Evolutionary conservation across 1,140 invertebrate genomes (phyloP).

Genomic region (Wiebesia pumilae): DNA sequence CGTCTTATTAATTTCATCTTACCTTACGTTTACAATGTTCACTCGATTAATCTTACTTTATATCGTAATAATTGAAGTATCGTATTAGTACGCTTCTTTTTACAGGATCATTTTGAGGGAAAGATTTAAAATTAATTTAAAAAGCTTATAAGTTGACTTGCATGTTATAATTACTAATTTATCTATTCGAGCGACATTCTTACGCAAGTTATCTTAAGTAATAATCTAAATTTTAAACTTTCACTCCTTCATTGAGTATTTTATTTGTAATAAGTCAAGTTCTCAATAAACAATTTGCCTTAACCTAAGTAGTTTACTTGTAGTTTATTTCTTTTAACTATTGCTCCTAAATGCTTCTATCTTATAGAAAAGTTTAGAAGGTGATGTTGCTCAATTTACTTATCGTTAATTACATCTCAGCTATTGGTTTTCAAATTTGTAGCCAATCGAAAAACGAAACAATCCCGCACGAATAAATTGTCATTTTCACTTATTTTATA

Average conservation of each 20-base stretch:
- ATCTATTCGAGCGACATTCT: neutral
- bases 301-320: neutral
- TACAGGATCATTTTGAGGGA: neutral
- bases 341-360: neutral
- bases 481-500: neutral
- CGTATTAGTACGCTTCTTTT: slow-evolving; percentile 10
- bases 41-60: neutral
- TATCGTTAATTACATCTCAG: neutral
- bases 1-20: slow-evolving; percentile 21
- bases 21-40: slow-evolving; percentile 25
- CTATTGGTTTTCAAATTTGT: neutral
- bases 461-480: neutral
- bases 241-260: neutral
- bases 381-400: neutral
- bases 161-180: neutral
- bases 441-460: neutral
- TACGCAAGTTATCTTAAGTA: neutral
- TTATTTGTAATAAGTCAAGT: neutral
- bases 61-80: slow-evolving; percentile 12
- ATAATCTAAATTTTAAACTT: neutral
- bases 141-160: too few relatives aligned
- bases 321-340: neutral
- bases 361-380: neutral
- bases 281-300: neutral
- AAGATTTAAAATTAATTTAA: neutral